Percentiles rank a stretch among this genome's conserved stretches.
These are phyloP conservation scores for Acropora yongei DNA, from an alignment of 64 coral and sea anemone species.

Conservation along the genomic window DNA sequence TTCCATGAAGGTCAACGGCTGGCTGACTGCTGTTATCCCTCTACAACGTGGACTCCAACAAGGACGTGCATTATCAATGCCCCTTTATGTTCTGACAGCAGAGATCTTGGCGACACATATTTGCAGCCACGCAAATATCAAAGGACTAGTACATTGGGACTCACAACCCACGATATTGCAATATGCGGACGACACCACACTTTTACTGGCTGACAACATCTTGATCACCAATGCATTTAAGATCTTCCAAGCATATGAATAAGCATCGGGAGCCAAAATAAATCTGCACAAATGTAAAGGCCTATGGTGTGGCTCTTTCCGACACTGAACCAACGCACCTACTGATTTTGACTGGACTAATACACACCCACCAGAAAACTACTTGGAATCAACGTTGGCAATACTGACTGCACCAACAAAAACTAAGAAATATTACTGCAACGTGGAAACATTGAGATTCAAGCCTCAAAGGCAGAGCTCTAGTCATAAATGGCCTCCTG, in stretches of 20 bases:
- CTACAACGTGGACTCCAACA: constrained; percentile 14
- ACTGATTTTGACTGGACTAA: not conserved
- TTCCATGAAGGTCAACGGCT: not conserved
- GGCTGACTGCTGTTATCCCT: not conserved
- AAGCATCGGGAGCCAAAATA: no score
- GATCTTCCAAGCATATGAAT: no score
- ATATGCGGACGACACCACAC: constrained; percentile 37
- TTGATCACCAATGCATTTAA: not conserved
- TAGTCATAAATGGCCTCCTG: no score
- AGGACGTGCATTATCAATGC: constrained; percentile 22
- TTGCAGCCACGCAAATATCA: not conserved
- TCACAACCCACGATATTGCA: not conserved
- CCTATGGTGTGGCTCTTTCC: no score
- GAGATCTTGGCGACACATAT: not conserved
- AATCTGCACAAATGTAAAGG: no score
- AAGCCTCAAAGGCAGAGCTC: no score
- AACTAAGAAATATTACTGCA: not conserved
- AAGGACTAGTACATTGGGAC: not conserved
- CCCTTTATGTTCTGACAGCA: constrained; percentile 18
- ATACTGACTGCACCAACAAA: not conserved
- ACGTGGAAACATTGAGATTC: no score
- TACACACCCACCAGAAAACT: not conserved
- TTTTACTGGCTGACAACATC: not conserved
- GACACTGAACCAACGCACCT: not conserved
- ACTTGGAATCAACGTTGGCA: not conserved